Base-by-base conservation (phyloP, 2,888 invertebrate genomes). In the Byasa hedistus region DNA sequence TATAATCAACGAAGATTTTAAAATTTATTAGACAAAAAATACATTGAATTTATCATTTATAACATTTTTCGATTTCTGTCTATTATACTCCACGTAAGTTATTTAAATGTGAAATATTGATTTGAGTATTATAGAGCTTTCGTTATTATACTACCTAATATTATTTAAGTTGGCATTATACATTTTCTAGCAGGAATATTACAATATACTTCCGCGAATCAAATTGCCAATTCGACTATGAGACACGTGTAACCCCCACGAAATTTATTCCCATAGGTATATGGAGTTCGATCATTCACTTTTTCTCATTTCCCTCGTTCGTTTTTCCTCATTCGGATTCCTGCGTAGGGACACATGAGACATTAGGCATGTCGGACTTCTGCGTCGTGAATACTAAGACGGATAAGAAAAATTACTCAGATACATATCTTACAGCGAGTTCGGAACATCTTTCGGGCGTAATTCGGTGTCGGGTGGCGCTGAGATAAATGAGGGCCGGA, bases 201-300 rank as follows among this genome's bases (percentile, higher is more conserved):
- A 72, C 68, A 70, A 54, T 55, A 59, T 55, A 63, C 55, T 51
- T 66, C 22, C 51, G 48, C 59, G 55, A 66, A 66, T 55, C 77
- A 82, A 83, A 85, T 85, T 83, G 85, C 79, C 85, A 84, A 86
- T 87, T 85, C 80, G 78, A 79, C 77, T 78, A 79, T 77, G 77
- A 83, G 82, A 83, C 84, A 85, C 84, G 85, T 82, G 83, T 82
- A 80, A 74, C 75, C 75, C 75, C 76, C 74, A 74, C 77, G 73
- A 85, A 88, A 89, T 87, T 82, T 89, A 91, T 91, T 92, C 91
- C 89, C 90, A 80, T 77, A 85, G 89, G 91, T n/a, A n/a, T 85
- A 88, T 85, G 85, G 82, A 84, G 83, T 85, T 89, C 88, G 88
- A 90, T 92, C 91, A 90, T 89, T 86, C 88, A 85, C 82, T 86